A percentile compares a stretch with the other conserved stretches of the same genome.
These are phyloP conservation scores for Fragum sueziense DNA, from an alignment of 2,888 invertebrate genomes.

Conservation along the genomic window DNA sequence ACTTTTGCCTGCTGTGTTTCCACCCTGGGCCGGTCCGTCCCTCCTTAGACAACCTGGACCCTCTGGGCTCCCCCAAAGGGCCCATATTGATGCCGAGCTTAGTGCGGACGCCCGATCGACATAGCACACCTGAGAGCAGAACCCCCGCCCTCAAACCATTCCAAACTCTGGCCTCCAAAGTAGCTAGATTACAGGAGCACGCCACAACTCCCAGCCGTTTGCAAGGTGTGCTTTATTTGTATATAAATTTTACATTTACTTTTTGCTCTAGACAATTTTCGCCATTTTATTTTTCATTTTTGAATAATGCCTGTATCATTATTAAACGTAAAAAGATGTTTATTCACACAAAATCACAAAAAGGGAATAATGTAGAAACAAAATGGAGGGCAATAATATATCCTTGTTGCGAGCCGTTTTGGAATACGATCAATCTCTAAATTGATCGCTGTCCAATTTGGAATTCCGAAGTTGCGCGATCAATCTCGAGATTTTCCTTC, in stretches of 20 bases:
- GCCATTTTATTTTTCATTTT: too few species aligned
- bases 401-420: too few species aligned
- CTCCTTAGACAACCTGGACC: constrained; percentile 97
- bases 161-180: constrained; percentile 95
- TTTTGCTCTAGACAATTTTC: too few species aligned
- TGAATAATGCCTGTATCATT: too few species aligned
- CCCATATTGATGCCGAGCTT: constrained; percentile 99
- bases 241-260: constrained; percentile 16
- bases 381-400: too few species aligned
- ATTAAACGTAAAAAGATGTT: too few species aligned
- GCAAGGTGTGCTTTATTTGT: background rate
- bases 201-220: constrained; percentile 94
- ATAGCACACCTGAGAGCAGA: constrained; percentile 87
- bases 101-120: constrained; percentile 95
- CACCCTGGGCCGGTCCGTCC: constrained; percentile 99
- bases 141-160: constrained; percentile 96
- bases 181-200: constrained; percentile 98
- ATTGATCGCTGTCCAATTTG: too few species aligned
- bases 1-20: constrained; percentile 99
- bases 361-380: too few species aligned
- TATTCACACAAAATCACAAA: too few species aligned
- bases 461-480: too few species aligned
- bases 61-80: constrained; percentile 91
- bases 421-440: too few species aligned
- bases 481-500: too few species aligned